Conservation (phyloP, 2,797 vertebrate genomes). For the Melanotaenia boesemani region DNA sequence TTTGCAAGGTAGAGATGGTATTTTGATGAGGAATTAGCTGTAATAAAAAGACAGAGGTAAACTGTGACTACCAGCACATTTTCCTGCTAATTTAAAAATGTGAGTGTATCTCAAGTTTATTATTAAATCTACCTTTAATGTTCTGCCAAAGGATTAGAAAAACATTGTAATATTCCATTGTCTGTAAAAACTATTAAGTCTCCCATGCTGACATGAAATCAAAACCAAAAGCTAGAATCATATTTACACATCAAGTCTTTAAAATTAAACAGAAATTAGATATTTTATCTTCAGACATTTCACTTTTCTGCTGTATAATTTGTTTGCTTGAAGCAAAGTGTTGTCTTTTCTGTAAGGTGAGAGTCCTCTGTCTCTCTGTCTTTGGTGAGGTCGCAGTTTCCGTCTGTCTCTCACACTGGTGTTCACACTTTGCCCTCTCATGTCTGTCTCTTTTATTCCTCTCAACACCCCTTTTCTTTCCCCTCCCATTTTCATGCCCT, state of each 20-base stretch:
- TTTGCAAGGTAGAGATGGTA: background rate
- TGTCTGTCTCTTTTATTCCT: conserved; percentile 55
- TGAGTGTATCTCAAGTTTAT: conserved; percentile 18
- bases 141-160: conserved; percentile 25
- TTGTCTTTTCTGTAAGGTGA: conserved; percentile 36
- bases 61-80: background rate
- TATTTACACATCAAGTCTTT: conserved; percentile 56
- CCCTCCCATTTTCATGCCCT: conserved; percentile 48
- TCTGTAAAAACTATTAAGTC: conserved; percentile 21
- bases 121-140: conserved; percentile 20
- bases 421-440: conserved; percentile 62
- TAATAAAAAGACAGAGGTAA: conserved; percentile 3
- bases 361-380: conserved; percentile 14
- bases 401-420: conserved; percentile 43
- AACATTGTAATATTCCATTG: conserved; percentile 13
- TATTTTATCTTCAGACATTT: conserved; percentile 49
- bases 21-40: conserved; percentile 10
- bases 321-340: conserved; percentile 38
- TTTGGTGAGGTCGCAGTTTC: conserved; percentile 37
- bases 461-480: conserved; percentile 11
- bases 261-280: conserved; percentile 57
- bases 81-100: conserved; percentile 19
- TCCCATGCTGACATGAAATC: conserved; percentile 37
- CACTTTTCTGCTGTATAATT: conserved; percentile 40
- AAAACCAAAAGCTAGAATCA: conserved; percentile 42